Percentiles rank a stretch among this genome's conserved stretches.
Evolutionary conservation across 35 echinoderm and acorn worm genomes (phyloP).

Genomic region (Patiria miniata): DNA sequence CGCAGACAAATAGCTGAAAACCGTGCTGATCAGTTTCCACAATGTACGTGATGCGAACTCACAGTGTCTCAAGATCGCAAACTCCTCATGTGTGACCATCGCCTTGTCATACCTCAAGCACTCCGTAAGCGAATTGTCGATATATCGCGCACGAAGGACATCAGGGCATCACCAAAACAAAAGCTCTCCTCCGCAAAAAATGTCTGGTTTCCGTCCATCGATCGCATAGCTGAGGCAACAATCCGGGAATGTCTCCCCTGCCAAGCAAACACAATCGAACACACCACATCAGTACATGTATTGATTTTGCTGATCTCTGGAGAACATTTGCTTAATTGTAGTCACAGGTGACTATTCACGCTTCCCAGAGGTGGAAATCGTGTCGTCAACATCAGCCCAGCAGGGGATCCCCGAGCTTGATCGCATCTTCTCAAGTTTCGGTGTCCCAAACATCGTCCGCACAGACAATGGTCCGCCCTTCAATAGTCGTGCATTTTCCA

Average conservation of each 20-base stretch:
- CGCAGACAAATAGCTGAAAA: not conserved
- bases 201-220: slow-evolving; percentile 82
- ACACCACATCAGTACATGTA: slow-evolving; percentile 37
- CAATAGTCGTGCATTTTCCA: too few relatives aligned
- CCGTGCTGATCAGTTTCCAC: not conserved
- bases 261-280: slow-evolving; percentile 42
- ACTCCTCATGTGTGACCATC: slow-evolving; percentile 53
- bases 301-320: slow-evolving; percentile 62
- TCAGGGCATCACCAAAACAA: slow-evolving; percentile 76
- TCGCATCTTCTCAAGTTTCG: slow-evolving; percentile 66
- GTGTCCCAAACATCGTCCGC: slow-evolving; percentile 41
- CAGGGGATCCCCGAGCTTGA: slow-evolving; percentile 63
- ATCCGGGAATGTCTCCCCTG: slow-evolving; percentile 57
- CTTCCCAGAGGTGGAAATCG: slow-evolving; percentile 66
- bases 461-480: slow-evolving; percentile 79
- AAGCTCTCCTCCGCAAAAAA: slow-evolving; percentile 66
- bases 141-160: slow-evolving; percentile 80
- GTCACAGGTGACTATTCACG: slow-evolving; percentile 59
- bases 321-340: slow-evolving; percentile 37
- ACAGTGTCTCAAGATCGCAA: slow-evolving; percentile 27
- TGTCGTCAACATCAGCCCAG: slow-evolving; percentile 69
- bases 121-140: slow-evolving; percentile 39
- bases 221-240: slow-evolving; percentile 46
- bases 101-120: slow-evolving; percentile 63
- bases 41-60: slow-evolving; percentile 57